Evolutionary conservation across 2,797 vertebrate species (phyloP).

Genomic region (Lagorchestes hirsutus): DNA sequence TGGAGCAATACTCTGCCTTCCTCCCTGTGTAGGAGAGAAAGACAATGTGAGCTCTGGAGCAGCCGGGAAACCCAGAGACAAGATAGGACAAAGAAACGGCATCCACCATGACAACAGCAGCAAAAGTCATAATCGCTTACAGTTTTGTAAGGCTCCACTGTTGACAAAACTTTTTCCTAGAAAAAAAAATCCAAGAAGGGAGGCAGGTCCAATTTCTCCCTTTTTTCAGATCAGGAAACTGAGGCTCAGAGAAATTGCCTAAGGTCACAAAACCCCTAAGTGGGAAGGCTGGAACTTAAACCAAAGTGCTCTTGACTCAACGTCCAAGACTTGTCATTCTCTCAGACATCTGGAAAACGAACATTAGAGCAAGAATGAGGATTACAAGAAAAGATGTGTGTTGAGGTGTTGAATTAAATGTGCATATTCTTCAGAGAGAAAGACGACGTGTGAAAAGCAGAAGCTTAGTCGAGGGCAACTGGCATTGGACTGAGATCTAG

Average conservation of each 20-base stretch:
- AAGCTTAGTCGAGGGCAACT: accelerated
- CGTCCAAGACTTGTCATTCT: background rate
- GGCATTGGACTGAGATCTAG: background rate
- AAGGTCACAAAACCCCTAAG: background rate
- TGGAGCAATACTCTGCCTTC: conserved; percentile 64
- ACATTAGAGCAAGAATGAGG: background rate
- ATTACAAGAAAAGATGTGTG: background rate
- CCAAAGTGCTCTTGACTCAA: background rate
- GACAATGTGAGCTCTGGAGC: conserved; percentile 10
- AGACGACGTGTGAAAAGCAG: background rate
- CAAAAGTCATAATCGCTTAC: background rate
- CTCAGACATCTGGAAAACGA: background rate
- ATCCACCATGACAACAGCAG: background rate
- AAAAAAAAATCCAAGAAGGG: background rate
- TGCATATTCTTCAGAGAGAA: accelerated
- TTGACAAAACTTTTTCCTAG: background rate
- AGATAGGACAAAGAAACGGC: background rate
- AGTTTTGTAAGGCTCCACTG: background rate
- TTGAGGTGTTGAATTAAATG: background rate
- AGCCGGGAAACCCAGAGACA: conserved; percentile 47
- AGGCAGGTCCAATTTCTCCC: background rate
- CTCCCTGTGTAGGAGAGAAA: conserved; percentile 70
- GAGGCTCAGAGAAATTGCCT: background rate
- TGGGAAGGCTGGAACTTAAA: background rate
- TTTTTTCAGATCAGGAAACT: background rate